phyloP scores from a whole-genome alignment of 2,797 vertebrate genomes.

The Eidolon dupreanum region DNA sequence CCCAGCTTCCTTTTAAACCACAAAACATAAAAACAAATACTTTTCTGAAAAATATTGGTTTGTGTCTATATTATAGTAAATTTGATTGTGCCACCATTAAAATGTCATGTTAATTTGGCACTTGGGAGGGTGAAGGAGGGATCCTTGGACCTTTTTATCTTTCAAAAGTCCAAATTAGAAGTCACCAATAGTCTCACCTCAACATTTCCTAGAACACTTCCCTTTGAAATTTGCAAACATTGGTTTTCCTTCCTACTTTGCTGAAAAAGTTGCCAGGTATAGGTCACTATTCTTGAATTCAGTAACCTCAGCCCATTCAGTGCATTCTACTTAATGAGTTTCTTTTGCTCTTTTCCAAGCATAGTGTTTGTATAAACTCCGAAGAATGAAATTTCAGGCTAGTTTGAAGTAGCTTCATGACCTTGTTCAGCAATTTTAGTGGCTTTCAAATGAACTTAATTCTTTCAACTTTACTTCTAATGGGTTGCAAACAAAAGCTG shows the following conservation, averaged over 20 bases:
- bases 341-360: background rate
- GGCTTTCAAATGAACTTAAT: constrained; percentile 38
- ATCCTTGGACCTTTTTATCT: background rate
- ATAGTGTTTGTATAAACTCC: background rate
- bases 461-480: constrained; percentile 36
- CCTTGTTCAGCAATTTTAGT: constrained; percentile 4
- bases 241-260: background rate
- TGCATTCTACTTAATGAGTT: constrained; percentile 1
- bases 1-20: constrained; percentile 18
- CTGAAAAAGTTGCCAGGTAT: background rate
- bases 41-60: constrained; percentile 35
- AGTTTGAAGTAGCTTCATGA: background rate
- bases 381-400: constrained; percentile 21
- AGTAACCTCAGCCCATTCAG: background rate
- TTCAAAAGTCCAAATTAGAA: background rate
- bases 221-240: background rate
- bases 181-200: background rate
- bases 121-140: background rate
- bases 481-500: constrained; percentile 41
- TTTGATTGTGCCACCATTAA: background rate
- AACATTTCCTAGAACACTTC: background rate
- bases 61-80: background rate
- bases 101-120: background rate
- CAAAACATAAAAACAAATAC: background rate
- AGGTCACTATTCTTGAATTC: background rate